Conservation (phyloP, 2,888 invertebrate species). For the Elmis aenea region DNA sequence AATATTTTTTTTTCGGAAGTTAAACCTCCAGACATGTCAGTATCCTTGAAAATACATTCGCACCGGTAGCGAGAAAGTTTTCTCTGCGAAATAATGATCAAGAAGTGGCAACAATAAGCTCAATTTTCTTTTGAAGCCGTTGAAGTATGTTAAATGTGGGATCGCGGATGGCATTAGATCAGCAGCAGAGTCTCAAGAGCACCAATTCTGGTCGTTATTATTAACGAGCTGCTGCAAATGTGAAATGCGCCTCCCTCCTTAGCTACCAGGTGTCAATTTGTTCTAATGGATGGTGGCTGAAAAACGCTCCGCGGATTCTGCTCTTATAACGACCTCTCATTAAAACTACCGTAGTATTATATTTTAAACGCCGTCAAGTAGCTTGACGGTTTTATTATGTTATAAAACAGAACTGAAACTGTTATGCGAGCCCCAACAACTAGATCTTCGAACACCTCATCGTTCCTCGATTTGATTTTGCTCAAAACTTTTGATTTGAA, state of each 20-base stretch:
- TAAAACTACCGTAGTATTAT: conserved; percentile 35
- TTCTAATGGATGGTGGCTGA: conserved; percentile 47
- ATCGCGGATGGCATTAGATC: conserved; percentile 10
- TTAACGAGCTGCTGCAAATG: conserved; percentile 41
- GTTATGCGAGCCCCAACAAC: no score
- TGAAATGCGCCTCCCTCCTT: conserved; percentile 33
- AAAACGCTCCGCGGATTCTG: conserved; percentile 34
- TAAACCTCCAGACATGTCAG: no score
- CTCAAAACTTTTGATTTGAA: no score
- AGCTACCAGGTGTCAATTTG: conserved; percentile 49
- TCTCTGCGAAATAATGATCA: background rate
- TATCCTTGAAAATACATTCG: no score
- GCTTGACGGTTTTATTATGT: conserved; percentile 24
- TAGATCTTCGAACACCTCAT: no score
- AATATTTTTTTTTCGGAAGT: no score
- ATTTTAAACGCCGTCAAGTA: conserved; percentile 32
- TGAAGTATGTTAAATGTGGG: conserved; percentile 13
- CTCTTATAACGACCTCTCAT: conserved; percentile 37
- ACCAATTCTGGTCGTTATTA: conserved; percentile 42
- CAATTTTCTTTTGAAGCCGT: conserved; percentile 5
- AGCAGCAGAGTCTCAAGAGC: conserved; percentile 26
- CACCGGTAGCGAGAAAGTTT: background rate
- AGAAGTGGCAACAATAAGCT: conserved; percentile 6
- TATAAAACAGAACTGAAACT: conserved; percentile 21
- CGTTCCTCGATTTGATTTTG: no score